A percentile compares a stretch with the other conserved stretches of the same genome.
Evolutionary conservation across 2,888 invertebrate genomes (phyloP).

Genomic region (Papilio demoleus): DNA sequence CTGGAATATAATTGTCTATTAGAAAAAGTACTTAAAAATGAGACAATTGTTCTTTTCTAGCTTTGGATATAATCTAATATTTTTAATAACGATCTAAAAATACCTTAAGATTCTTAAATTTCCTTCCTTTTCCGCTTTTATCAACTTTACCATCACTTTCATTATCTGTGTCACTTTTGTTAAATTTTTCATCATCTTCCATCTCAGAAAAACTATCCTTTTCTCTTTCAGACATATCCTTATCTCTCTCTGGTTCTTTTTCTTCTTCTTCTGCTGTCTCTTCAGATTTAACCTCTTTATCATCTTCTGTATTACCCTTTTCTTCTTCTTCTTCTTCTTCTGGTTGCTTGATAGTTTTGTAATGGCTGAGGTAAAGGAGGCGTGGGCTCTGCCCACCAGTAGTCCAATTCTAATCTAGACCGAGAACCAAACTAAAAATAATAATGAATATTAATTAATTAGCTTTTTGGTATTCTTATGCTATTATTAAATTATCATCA

Average conservation of each 20-base stretch:
- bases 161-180: constrained; percentile 77
- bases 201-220: constrained; percentile 79
- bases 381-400: constrained; percentile 88
- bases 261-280: constrained; percentile 68
- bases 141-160: constrained; percentile 74
- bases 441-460: background rate
- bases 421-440: constrained; percentile 87
- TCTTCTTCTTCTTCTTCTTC: constrained; percentile 77
- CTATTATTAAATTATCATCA: too few relatives aligned
- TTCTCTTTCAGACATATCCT: constrained; percentile 53
- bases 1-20: constrained; percentile 48
- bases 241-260: constrained; percentile 52
- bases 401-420: constrained; percentile 89
- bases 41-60: too few relatives aligned
- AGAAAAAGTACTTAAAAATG: background rate
- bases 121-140: constrained; percentile 59
- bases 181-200: constrained; percentile 79
- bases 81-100: too few relatives aligned
- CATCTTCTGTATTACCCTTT: constrained; percentile 71
- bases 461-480: too few relatives aligned
- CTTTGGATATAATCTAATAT: too few relatives aligned
- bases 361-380: constrained; percentile 66
- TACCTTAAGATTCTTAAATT: constrained; percentile 77
- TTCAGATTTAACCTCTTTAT: constrained; percentile 67
- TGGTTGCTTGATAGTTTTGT: constrained; percentile 57